Evolutionary conservation across 2,797 vertebrate species (phyloP).

Genomic region (Tangara arthus): DNA sequence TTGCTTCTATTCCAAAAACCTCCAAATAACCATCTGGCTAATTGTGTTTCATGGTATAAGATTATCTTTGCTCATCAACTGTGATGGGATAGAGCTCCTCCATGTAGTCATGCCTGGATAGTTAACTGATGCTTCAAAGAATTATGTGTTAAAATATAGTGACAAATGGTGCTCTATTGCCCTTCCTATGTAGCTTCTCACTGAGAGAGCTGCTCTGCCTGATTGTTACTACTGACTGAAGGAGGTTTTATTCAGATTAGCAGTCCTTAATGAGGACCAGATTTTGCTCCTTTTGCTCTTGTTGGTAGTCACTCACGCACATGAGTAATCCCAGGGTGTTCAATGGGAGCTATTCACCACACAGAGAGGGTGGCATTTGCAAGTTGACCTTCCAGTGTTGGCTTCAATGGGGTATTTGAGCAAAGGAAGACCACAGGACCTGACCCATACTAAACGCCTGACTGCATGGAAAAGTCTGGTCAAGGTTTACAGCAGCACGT

Average conservation of each 20-base stretch:
- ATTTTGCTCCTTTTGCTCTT: constrained; percentile 16
- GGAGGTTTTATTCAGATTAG: background rate
- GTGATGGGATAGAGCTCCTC: background rate
- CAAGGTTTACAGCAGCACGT: background rate
- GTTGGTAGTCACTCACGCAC: background rate
- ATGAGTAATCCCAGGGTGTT: constrained; percentile 45
- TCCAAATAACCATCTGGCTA: constrained; percentile 41
- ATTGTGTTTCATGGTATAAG: constrained; percentile 11
- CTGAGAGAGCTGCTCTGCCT: background rate
- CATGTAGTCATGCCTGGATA: background rate
- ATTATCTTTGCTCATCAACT: background rate
- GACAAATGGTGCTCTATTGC: background rate
- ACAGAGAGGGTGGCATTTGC: background rate
- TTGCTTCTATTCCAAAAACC: constrained; percentile 5
- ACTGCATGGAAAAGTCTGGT: constrained; percentile 35
- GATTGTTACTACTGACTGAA: background rate
- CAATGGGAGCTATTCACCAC: constrained; percentile 45
- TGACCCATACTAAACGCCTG: background rate
- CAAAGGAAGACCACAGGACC: background rate
- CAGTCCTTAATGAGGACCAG: background rate
- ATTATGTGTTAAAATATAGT: background rate
- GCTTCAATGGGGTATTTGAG: constrained; percentile 44
- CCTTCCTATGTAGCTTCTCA: background rate
- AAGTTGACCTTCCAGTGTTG: background rate
- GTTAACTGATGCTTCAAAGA: background rate